Base-by-base conservation (phyloP, 30 jellyfish, hydroid and myxozoan genomes). In the Hydractinia echinata region DNA sequence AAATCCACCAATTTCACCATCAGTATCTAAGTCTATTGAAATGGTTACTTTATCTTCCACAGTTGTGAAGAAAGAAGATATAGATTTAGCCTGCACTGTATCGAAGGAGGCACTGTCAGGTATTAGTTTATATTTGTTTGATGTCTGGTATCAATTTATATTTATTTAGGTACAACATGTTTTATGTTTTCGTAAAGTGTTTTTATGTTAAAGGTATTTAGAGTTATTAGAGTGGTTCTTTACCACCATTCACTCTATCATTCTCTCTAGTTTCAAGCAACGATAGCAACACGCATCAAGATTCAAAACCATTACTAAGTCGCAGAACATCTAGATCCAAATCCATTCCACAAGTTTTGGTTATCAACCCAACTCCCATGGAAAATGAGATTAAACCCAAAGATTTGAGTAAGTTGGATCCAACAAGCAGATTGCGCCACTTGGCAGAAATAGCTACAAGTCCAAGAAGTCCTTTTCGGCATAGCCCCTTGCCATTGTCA, bases 391-490 rank as follows among this genome's bases (percentile, higher is more conserved):
- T 76, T n/a, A 80, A 73, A 54, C 53, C 82, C 15, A 82, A 82
- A 20, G 87, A 54, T 11, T 16, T 19, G 20, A 67, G 61, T 20
- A 66, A 60, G 21, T 82, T 79, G 21, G 94, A 91, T 55, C 85
- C 66, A 6, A 72, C 82, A 39, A 62, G 79, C 82, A 85, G 84
- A 61, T 83, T 85, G 11, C 73, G 76, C 5, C 95, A 92, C 69
- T 83, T 92, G 16, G 98, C 98, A 4, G 98, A 92, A 53, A 76
- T 92, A 30, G 98, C 98, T 4, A 92, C 95, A 4, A 86, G 96
- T 74, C 98, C 98, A 8, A 94, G 94, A 11, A 91, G 98, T 70
- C 98, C 96, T 0, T 79, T 86, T 80, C 89, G 76, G 19, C 96
- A 92, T 39, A 92, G 98, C 64, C 98, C 98, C 39, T 79, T 92